Base-by-base conservation (phyloP, 2,888 invertebrate genomes). In the Scaeva pyrastri region DNA sequence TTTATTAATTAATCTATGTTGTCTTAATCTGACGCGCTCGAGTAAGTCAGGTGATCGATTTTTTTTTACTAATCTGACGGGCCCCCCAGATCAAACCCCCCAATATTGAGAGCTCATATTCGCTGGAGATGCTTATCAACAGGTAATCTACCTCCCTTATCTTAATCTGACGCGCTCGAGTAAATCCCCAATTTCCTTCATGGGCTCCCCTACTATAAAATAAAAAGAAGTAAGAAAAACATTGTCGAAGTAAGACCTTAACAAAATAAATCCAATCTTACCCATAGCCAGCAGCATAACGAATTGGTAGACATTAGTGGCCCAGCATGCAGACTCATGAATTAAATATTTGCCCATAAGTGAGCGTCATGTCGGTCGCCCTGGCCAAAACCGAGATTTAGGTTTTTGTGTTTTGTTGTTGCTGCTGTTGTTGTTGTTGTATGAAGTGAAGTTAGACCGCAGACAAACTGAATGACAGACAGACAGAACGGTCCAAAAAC, bases 341-440 rank as follows among this genome's bases (percentile, higher is more conserved):
- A 84, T 84, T 84, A 84, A 84, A 84, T 84, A 84, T 84, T 84
- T 84, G 75, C 55, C 84, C 84, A 84, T 84, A 84, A 84, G 43
- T 58, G 84, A 79, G 74, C 56, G 79, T 75, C 71, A 75, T 71
- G 84, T 84, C 72, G 81, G 76, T 82, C 84, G 83, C 77, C 79
- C 79, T 71, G 84, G 75, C 84, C 79, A 79, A 84, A 79, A 79
- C 50, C 11, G 36, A 50, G n/a, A 21, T 60, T 66, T 19, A 66
- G 64, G 16, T 48, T 45, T 74, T 71, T 68, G 48, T 66, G 72
- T 39, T 39, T 14, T 19, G 1, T 36, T 36, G 1, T 23, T 39
- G 7, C 55, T 72, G 71, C 8, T 31, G 31, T 31, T 31, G 3
- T 31, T 31, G 31, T 31, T 31, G 5, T 5, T 31, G 31, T 31